Evolutionary conservation across 1,140 invertebrate species (phyloP), one percentile per base, ranked within the genome.

Genomic region (Drosophila littoralis): DNA sequence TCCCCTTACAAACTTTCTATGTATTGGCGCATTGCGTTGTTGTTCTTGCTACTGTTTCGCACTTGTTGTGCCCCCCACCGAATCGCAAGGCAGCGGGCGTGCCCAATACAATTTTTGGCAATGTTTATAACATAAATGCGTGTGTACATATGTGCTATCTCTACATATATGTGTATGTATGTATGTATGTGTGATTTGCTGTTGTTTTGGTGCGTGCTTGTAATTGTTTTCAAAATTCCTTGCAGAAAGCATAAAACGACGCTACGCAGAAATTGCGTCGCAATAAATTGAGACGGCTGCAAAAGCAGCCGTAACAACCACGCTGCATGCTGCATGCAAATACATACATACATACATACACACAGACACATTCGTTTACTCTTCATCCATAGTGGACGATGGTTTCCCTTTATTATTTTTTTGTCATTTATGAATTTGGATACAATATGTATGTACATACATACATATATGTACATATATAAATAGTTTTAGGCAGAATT

Each of bases 1-100:
- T 78, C 76, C 72, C 77, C 76, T 83, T 68, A 86, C 83, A 81
- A 86, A 79, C 78, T 81, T 83, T 89, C 84, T 80, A 89, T 89
- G 81, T 86, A 77, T 88, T 86, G 79, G 75, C 66, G 70, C 67
- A 66, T 78, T 72, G 57, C 65, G 40, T 76, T 76, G 51, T 75
- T 78, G 50, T 61, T 71, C 9, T 70, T 36, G 36, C 57, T 46
- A 43, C 42, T 57, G 67, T 81, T 76, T 85, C 79, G 82, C 78
- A 86, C 84, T 86, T 89, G 84, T 86, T 89, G 80, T 89, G 75
- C 60, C 60, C 42, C 36, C 13, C 33, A 17, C 51, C 33, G 22
- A 28, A 8, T 8, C 3, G 2, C 28, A 17, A 17, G 7, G 3
- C 33, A 54, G 15, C 17, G 48, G 51, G n/a, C 54, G 7, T 43